phyloP scores from a whole-genome alignment of 1,140 invertebrate genomes.

The Macrotrachela quadricornifera region DNA sequence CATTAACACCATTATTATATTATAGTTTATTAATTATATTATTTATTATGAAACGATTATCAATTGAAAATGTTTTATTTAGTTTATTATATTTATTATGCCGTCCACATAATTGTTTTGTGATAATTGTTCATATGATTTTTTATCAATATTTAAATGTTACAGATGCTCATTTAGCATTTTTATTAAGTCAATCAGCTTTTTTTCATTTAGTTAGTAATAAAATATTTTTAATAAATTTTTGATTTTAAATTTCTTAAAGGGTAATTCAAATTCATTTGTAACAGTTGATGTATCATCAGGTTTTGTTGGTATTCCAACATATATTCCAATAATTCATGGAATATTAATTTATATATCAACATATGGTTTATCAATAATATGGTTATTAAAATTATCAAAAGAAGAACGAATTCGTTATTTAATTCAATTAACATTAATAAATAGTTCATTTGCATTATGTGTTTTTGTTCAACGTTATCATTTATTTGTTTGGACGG shows the following conservation, averaged over 20 bases:
- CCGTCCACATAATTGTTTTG: not conserved
- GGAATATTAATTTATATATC: constrained; percentile 16
- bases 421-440: too few relatives aligned
- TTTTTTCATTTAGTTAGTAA: too few relatives aligned
- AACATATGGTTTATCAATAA: not conserved
- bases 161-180: too few relatives aligned
- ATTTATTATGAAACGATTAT: too few relatives aligned
- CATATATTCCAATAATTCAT: constrained; percentile 34
- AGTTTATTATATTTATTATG: not conserved
- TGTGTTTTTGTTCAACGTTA: constrained; percentile 36
- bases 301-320: constrained; percentile 67
- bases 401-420: too few relatives aligned
- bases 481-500: constrained; percentile 71
- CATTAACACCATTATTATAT: too few relatives aligned
- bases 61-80: not conserved
- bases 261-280: constrained; percentile 71
- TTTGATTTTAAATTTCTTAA: constrained; percentile 13
- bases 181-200: too few relatives aligned
- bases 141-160: too few relatives aligned
- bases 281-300: constrained; percentile 64
- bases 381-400: not conserved
- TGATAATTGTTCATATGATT: too few relatives aligned
- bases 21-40: too few relatives aligned
- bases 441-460: not conserved
- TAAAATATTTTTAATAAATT: not conserved